Base-by-base conservation (phyloP, 2,888 invertebrate genomes). In the Spatulosminthurus flaviceps region DNA sequence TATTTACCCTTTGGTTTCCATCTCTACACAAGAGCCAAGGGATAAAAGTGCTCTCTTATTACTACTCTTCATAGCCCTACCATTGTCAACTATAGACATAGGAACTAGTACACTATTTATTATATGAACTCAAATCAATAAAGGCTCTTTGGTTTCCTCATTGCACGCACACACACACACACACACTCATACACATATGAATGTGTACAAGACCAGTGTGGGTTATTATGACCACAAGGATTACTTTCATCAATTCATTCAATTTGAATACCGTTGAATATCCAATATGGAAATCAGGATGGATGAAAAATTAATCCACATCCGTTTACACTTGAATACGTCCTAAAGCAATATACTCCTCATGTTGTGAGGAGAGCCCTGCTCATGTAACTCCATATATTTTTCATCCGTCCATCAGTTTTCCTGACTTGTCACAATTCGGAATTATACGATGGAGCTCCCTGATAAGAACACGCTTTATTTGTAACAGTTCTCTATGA, bases 281-380 rank as follows among this genome's bases (percentile, higher is more conserved):
- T n/a, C n/a, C n/a, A n/a, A n/a, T 51, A 51, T 51, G 51, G 51
- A 51, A 51, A 51, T 51, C n/a, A 51, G 51, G 51, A n/a, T 51
- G 51, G 51, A n/a, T 51, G 51, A 51, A 51, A 51, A 51, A 51
- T 51, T 19, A 51, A 51, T 34, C 34, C 34, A 34, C 34, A 34
- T 51, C 51, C 51, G 51, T 51, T 51, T 51, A n/a, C 51, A 51
- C 51, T 51, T 16, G 5, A 51, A 51, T 51, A 16, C 5, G n/a
- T 51, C 51, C 51, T n/a, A n/a, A n/a, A n/a, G n/a, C n/a, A n/a
- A n/a, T n/a, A n/a, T n/a, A n/a, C n/a, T n/a, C n/a, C n/a, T n/a
- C n/a, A n/a, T n/a, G n/a, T n/a, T n/a, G n/a, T n/a, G n/a, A n/a
- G n/a, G n/a, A n/a, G n/a, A n/a, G n/a, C n/a, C n/a, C n/a, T n/a